These are phyloP conservation scores for Endotricha flammealis DNA, from an alignment of 2,888 invertebrate species.

Conservation along the genomic window DNA sequence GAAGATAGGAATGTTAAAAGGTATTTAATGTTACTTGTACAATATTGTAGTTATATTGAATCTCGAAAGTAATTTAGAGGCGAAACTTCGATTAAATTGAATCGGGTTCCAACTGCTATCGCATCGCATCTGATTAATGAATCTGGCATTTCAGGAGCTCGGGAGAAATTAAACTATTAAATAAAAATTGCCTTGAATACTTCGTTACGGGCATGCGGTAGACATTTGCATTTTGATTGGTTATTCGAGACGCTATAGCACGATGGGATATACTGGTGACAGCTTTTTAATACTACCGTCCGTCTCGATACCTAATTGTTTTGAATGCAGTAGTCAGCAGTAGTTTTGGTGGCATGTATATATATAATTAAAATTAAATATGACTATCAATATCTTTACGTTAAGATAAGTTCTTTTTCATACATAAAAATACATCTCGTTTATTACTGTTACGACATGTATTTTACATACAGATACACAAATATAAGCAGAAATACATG, in stretches of 20 bases:
- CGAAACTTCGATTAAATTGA: constrained; percentile 6
- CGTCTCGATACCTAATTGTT: too few relatives aligned
- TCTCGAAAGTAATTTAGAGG: constrained; percentile 7
- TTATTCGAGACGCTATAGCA: constrained; percentile 13
- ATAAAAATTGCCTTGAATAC: neutral
- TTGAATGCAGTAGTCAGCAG: too few relatives aligned
- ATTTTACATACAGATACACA: too few relatives aligned
- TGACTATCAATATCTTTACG: too few relatives aligned
- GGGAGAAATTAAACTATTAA: constrained; percentile 1
- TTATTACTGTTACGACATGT: too few relatives aligned
- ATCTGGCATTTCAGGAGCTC: constrained; percentile 2
- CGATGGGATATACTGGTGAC: neutral
- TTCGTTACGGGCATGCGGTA: neutral
- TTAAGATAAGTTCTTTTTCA: too few relatives aligned
- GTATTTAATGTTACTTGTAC: too few relatives aligned
- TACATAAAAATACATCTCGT: too few relatives aligned
- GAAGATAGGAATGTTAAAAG: too few relatives aligned
- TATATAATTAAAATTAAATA: too few relatives aligned
- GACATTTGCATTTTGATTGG: constrained; percentile 30
- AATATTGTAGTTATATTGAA: constrained; percentile 2
- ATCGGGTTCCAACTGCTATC: constrained; percentile 2
- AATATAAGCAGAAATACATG: too few relatives aligned
- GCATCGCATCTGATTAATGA: constrained; percentile 9
- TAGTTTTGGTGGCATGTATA: too few relatives aligned
- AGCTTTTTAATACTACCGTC: neutral